Base-by-base conservation (phyloP, 2,797 vertebrate species). In the Enteromius fasciolatus region DNA sequence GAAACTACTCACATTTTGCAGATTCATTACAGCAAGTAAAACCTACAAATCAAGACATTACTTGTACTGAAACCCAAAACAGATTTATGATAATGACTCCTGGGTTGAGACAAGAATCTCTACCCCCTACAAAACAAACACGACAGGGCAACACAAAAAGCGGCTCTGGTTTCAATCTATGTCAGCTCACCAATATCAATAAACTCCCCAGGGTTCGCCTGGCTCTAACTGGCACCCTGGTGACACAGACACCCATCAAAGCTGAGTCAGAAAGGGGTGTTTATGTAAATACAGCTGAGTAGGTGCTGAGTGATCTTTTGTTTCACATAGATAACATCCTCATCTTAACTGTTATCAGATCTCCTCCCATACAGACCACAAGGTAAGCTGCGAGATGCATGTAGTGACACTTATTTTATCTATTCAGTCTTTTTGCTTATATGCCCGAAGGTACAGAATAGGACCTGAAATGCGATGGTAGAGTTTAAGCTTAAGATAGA, bases 331-430 rank as follows among this genome's bases (percentile, higher is more conserved):
- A 76, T 83, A 72, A 50, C 28, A 33, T 82, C 83, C 84, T 85
- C 54, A 59, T 77, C 83, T 90, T 75, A 85, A 85, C 81, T 64
- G 28, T 84, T 84, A 81, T 46, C 68, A 74, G 61, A 78, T 63
- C 78, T 83, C 74, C 74, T 64, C 84, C 78, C 64, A 76, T 20
- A 63, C 33, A 66, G 33, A 52, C n/a, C 41, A 61, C 61, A 50
- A 80, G 39, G 6, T 81, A 46, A 66, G 23, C 10, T 44, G 48
- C 23, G 46, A 68, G 74, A 85, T 23, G 18, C 25, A 64, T 25
- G 41, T 39, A 57, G 77, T 63, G 41, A 20, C 25, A 54, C 50
- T 76, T 44, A 72, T n/a, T 33, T 54, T 39, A 83, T 80, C 73
- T 46, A 18, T 72, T 69, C 28, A 63, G 48, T 73, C 48, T 39